Base-by-base conservation (phyloP, 2,113 vertebrate species). In the Castor canadensis region DNA sequence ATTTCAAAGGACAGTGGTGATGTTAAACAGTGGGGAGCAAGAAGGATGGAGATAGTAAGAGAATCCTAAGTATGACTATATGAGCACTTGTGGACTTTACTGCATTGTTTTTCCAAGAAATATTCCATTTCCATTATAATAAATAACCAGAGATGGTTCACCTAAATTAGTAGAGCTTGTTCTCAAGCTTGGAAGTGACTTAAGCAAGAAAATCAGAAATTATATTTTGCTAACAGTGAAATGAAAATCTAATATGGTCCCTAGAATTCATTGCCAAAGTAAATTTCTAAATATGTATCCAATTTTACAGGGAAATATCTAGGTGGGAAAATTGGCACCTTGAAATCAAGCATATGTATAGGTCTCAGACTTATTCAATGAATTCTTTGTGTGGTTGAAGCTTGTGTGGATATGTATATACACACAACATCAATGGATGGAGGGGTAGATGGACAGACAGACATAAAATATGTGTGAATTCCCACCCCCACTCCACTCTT, bases 321-420 rank as follows among this genome's bases (percentile, higher is more conserved):
- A 82, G 20, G 35, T 56, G 52, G 22, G 38, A 62, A 75, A 73
- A 4, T 60, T 81, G 66, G 16, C 49, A 40, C 47, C 67, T 84
- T 93, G 38, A 93, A 92, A 85, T 92, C 3, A 67, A 94, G 19
- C 20, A 87, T 67, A 64, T 87, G 49, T n/a, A 64, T 72, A 83
- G 13, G 35, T 72, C 38, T 75, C 15, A 77, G n/a, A 54, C 17
- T 54, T 16, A 91, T 30, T 83, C 28, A 40, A 76, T 2, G 22
- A 75, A 4, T 66, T 38, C 10, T 94, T 80, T 52, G 38, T 58
- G 45, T 82, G 11, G 13, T 19, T 83, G 40, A 52, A 72, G n/a
- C n/a, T 38, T 30, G 10, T 24, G n/a, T 19, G 56, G 3, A 83
- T 8, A 77, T 20, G 9, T 6, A 75, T 47, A 20, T 15, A 58